Percentiles rank a stretch among this genome's conserved stretches.
phyloP scores from a whole-genome alignment of 2,888 invertebrate genomes.

The Xylocampa areola region DNA sequence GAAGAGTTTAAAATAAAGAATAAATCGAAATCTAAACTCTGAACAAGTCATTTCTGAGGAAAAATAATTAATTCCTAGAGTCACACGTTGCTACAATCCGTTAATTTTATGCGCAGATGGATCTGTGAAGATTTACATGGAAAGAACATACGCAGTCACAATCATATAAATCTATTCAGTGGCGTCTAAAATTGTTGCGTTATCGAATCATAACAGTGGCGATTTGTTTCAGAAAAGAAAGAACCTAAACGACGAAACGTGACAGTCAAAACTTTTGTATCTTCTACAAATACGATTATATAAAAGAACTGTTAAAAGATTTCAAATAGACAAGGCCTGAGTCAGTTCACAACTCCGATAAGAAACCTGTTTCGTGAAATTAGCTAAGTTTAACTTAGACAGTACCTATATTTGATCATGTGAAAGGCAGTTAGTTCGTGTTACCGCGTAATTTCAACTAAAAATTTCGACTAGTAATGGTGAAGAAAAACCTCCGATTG shows the following conservation, averaged over 20 bases:
- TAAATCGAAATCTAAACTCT: constrained; percentile 82
- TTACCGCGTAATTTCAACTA: constrained; percentile 33
- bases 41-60: constrained; percentile 84
- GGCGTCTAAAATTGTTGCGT: constrained; percentile 10
- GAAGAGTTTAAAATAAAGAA: constrained; percentile 86
- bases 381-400: constrained; percentile 49
- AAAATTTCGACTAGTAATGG: constrained; percentile 26
- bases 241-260: constrained; percentile 21
- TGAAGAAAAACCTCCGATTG: constrained; percentile 14
- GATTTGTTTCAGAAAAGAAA: constrained; percentile 19
- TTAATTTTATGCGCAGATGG: constrained; percentile 22
- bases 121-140: constrained; percentile 24
- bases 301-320: constrained; percentile 59
- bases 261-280: constrained; percentile 35
- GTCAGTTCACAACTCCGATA: constrained; percentile 79
- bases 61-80: constrained; percentile 56
- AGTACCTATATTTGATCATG: constrained; percentile 46
- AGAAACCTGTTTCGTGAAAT: constrained; percentile 71
- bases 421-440: constrained; percentile 50
- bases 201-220: constrained; percentile 14
- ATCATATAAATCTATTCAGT: constrained; percentile 19
- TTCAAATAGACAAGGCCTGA: constrained; percentile 80
- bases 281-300: constrained; percentile 48
- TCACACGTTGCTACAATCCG: constrained; percentile 47
- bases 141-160: constrained; percentile 10